Evolutionary conservation across 92 coral and sea anemone species (phyloP), one percentile per base, ranked within the genome.

Genomic region (Umimayanthus kanabou): DNA sequence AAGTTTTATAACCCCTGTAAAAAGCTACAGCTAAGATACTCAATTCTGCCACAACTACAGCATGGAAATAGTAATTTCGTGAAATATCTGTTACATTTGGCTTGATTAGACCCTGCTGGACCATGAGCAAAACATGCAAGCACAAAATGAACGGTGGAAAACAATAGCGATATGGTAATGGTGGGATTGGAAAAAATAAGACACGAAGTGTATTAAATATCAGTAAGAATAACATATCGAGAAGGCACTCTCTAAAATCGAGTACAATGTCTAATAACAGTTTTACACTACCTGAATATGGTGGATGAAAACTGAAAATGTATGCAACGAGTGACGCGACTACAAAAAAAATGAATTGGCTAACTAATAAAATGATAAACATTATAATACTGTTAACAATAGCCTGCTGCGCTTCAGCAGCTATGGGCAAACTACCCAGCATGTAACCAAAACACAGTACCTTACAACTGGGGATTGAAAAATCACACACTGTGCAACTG

Each of bases 211-310:
- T 16, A 18, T 39, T 8, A n/a, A 80, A 74, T 61, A 74, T 74
- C 29, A 74, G 2, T 0, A 74, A 5, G 26, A 74, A 74, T 20
- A 74, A 74, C 79, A 39, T 74, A 74, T 74, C 79, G 20, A 74
- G 47, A 7, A 74, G 50, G n/a, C 79, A 74, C 25, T 74, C 79
- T 39, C 79, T 74, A 50, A 74, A 9, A 15, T 74, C 50, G 39
- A 74, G 79, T 39, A 74, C n/a, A 18, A 74, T 74, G 79, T 74
- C 79, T 74, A 74, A 1, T 20, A 74, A 74, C n/a, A 74, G 79
- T 39, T 74, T 74, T 37, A 9, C n/a, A 33, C 39, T 39, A 74
- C 28, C 20, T 4, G 11, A 74, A 74, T 74, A 74, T 74, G 79
- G 79, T 25, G 39, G 7, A n/a, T 74, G 79, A 74, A 74, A 37